These are phyloP conservation scores for Monochamus saltuarius DNA, from an alignment of 1,140 invertebrate genomes.

Conservation along the genomic window DNA sequence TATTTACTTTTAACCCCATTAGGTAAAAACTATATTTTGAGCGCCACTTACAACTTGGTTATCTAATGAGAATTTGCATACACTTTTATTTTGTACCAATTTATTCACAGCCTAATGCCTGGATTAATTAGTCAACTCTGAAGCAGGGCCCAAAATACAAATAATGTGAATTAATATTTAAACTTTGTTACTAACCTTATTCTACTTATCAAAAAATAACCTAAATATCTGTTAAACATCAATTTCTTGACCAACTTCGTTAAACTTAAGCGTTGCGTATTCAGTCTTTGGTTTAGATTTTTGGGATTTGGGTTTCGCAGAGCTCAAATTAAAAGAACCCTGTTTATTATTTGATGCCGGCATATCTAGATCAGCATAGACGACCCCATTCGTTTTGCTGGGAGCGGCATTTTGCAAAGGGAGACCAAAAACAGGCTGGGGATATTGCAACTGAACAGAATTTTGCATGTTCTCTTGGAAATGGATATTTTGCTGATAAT, in stretches of 20 bases:
- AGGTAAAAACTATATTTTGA: no score
- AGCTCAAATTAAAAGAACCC: slow-evolving; percentile 25
- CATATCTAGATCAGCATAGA: slow-evolving; percentile 51
- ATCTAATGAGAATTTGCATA: no score
- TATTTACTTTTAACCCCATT: no score
- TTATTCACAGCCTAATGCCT: no score
- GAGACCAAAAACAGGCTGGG: slow-evolving; percentile 42
- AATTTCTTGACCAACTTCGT: slow-evolving; percentile 73
- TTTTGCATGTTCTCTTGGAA: slow-evolving; percentile 49
- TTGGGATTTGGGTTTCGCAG: slow-evolving; percentile 31
- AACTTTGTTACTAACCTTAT: slow-evolving; percentile 26
- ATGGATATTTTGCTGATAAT: slow-evolving; percentile 45
- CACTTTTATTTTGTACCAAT: no score
- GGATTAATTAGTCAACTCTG: no score
- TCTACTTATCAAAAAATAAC: slow-evolving; percentile 27
- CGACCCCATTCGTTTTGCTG: slow-evolving; percentile 45
- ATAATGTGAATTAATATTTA: no score
- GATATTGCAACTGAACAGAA: slow-evolving; percentile 50
- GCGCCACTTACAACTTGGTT: no score
- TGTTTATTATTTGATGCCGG: slow-evolving; percentile 34
- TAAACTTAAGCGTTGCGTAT: slow-evolving; percentile 76
- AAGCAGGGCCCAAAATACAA: no score
- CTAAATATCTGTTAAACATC: slow-evolving; percentile 63
- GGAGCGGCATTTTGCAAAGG: slow-evolving; percentile 13
- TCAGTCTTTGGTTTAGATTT: slow-evolving; percentile 58